Percentiles rank a stretch among this genome's conserved stretches.
Conservation (phyloP, 64 coral and sea anemone genomes). For the Pocillopora damicornis region DNA sequence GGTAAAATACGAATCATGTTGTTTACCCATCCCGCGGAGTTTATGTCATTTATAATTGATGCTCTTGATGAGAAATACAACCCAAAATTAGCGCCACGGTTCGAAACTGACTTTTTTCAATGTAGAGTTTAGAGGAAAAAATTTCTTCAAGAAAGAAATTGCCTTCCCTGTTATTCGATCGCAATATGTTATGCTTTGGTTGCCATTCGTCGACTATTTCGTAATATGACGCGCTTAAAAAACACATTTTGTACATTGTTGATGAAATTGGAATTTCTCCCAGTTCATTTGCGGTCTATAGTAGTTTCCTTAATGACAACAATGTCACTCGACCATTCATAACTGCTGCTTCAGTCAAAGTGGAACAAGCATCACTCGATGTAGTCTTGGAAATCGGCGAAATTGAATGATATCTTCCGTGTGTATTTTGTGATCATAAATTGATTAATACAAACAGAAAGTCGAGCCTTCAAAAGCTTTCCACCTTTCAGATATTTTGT, state of each 20-base stretch:
- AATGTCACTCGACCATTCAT: conserved; percentile 48
- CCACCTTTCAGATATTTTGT: conserved; percentile 21
- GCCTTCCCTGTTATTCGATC: background rate
- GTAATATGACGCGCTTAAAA: conserved; percentile 5
- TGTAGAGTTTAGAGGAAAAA: background rate
- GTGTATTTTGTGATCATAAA: conserved; percentile 20
- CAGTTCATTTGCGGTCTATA: conserved; percentile 31
- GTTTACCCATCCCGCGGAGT: conserved; percentile 28
- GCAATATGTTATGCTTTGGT: background rate
- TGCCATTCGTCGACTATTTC: background rate
- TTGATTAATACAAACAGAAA: conserved; percentile 37
- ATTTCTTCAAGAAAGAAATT: background rate
- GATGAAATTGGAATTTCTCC: conserved; percentile 35
- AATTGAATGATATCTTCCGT: background rate
- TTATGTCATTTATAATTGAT: conserved; percentile 36
- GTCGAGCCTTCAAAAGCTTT: conserved; percentile 2
- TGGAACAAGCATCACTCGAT: background rate
- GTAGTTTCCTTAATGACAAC: conserved; percentile 33
- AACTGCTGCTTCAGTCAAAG: conserved; percentile 10
- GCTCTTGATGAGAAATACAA: conserved; percentile 43
- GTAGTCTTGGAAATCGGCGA: background rate
- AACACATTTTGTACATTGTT: background rate
- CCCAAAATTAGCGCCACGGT: conserved; percentile 32
- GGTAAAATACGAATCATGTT: conserved; percentile 13
- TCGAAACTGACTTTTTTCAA: conserved; percentile 1